Evolutionary conservation across 2,113 vertebrate species (phyloP).

Genomic region (Proteles cristata): DNA sequence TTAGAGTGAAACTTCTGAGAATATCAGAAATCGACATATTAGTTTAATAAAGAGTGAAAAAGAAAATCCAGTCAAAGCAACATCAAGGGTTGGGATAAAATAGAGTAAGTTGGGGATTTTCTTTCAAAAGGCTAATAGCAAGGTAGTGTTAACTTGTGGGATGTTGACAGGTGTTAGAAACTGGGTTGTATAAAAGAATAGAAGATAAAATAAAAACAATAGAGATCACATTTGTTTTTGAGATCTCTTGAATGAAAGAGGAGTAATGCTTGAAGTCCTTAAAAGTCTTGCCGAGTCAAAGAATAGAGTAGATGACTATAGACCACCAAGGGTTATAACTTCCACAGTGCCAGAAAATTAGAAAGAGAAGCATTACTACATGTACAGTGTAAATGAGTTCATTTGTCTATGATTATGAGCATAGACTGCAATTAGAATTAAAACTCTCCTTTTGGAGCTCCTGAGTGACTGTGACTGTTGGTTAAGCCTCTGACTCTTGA

Average conservation of each 20-base stretch:
- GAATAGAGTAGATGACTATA: not conserved
- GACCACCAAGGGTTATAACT: not conserved
- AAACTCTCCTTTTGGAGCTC: not conserved
- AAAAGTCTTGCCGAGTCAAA: not conserved
- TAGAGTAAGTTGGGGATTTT: slow-evolving; percentile 37
- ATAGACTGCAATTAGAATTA: not conserved
- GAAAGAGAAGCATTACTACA: not conserved
- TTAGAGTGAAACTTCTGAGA: slow-evolving; percentile 59
- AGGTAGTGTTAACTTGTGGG: not conserved
- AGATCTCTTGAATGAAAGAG: not conserved
- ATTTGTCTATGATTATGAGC: not conserved
- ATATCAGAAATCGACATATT: slow-evolving; percentile 39
- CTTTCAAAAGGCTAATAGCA: slow-evolving; percentile 9
- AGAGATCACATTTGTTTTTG: not conserved
- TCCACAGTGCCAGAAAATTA: not conserved
- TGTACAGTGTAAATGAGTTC: not conserved
- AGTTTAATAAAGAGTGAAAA: slow-evolving; percentile 58
- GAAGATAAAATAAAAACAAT: not conserved
- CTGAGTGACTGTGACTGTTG: too few relatives aligned
- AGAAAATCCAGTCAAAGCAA: slow-evolving; percentile 9
- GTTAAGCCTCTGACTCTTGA: too few relatives aligned
- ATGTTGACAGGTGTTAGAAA: not conserved
- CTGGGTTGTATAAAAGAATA: not conserved
- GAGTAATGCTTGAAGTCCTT: not conserved
- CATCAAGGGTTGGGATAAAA: slow-evolving; percentile 17